These are phyloP conservation scores for Cheiracanthium punctorium DNA, from an alignment of 2,888 invertebrate genomes.

Conservation along the genomic window DNA sequence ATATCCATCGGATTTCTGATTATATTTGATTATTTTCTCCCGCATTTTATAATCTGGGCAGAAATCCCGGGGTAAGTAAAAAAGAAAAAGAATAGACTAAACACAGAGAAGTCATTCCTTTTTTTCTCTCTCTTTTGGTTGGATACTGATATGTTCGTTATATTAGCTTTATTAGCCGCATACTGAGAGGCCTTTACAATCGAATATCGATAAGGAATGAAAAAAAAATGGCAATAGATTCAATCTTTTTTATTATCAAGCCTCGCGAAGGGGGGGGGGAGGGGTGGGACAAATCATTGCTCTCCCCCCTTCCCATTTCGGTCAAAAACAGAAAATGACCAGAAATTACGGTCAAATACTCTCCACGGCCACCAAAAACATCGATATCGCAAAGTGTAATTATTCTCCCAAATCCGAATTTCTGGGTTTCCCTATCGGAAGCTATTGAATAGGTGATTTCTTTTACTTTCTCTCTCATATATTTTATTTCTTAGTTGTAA, in stretches of 20 bases:
- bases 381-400: slow-evolving; percentile 60
- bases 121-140: not conserved
- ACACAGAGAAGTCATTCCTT: slow-evolving; percentile 16
- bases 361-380: slow-evolving; percentile 30
- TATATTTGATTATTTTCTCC: slow-evolving; percentile 50
- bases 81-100: too few relatives aligned
- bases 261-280: not conserved
- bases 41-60: slow-evolving; percentile 37
- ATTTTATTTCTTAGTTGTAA: slow-evolving; percentile 44
- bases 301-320: slow-evolving; percentile 16
- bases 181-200: slow-evolving; percentile 33
- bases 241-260: slow-evolving; percentile 32
- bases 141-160: slow-evolving; percentile 41
- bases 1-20: slow-evolving; percentile 31
- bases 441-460: slow-evolving; percentile 57
- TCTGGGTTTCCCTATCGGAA: slow-evolving; percentile 45
- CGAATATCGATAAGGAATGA: slow-evolving; percentile 50
- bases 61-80: slow-evolving; percentile 18
- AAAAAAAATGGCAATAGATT: slow-evolving; percentile 30
- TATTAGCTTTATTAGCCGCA: slow-evolving; percentile 58
- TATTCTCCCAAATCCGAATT: slow-evolving; percentile 55
- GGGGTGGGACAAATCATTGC: slow-evolving; percentile 28
- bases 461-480: slow-evolving; percentile 29
- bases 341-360: slow-evolving; percentile 67
- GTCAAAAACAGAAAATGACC: slow-evolving; percentile 66